These are phyloP conservation scores for Calameuta pallipes DNA, from an alignment of 2,888 invertebrate genomes.

Conservation along the genomic window DNA sequence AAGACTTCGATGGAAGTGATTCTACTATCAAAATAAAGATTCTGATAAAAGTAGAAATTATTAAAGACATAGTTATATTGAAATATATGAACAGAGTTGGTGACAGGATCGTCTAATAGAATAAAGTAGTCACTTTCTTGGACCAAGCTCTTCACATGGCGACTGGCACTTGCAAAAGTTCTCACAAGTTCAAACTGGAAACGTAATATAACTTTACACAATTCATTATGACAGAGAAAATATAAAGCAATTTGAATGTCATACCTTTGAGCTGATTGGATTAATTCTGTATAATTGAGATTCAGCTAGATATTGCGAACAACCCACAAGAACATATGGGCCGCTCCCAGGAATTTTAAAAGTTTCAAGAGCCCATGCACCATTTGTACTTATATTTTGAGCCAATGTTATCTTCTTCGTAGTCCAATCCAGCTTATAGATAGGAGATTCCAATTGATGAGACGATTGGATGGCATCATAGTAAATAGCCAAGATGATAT, in stretches of 20 bases:
- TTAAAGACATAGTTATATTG: constrained; percentile 36
- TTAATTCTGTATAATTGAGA: constrained; percentile 45
- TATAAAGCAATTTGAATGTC: constrained; percentile 2
- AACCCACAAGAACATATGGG: constrained; percentile 42
- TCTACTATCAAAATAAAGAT: constrained; percentile 41
- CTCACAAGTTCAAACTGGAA: constrained; percentile 41
- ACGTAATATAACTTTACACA: neutral
- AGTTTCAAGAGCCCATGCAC: constrained; percentile 43
- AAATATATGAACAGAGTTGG: constrained; percentile 47
- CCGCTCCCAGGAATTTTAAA: constrained; percentile 33
- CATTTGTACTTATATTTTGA: constrained; percentile 43
- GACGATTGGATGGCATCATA: constrained; percentile 38
- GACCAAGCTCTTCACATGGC: constrained; percentile 41
- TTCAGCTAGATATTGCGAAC: constrained; percentile 34
- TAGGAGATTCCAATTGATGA: constrained; percentile 41
- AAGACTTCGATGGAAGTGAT: constrained; percentile 44
- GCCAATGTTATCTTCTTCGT: constrained; percentile 27
- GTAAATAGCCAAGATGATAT: constrained; percentile 48
- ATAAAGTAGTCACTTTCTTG: constrained; percentile 42
- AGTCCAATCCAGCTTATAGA: constrained; percentile 43
- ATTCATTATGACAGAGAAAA: neutral
- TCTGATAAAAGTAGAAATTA: constrained; percentile 52
- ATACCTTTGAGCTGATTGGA: constrained; percentile 29
- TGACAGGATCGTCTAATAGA: constrained; percentile 45
- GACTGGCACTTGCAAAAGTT: constrained; percentile 43